Evolutionary conservation across 2,113 vertebrate species (phyloP), one percentile per base, ranked within the genome.

Genomic region (Tetraodon nigroviridis): DNA sequence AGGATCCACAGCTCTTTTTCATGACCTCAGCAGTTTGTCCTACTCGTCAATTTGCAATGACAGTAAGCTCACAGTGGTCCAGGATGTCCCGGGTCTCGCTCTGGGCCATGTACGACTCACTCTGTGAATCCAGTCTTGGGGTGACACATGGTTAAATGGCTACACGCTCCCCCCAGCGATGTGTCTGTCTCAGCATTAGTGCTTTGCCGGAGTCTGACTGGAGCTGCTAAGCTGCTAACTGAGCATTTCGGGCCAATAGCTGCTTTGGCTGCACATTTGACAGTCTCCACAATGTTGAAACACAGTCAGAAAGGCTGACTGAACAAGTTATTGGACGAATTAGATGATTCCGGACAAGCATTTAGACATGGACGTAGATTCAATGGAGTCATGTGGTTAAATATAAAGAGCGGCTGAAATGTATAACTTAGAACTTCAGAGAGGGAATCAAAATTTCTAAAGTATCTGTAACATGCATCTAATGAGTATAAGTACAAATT

Each of bases 131-230:
- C 58, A 76, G 76, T 78, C 76, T 80, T 55, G 51, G 63, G 82
- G 73, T 83, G 86, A 86, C 84, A 81, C 74, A 67, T 55, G 68
- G 76, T 55, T 87, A 87, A 86, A 84, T 75, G 78, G 74, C 84
- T 72, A 54, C 76, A 61, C 57, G 63, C 62, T 42, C 55, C 79
- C 78, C 62, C 67, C 62, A 76, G 83, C 81, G 67, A 78, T 62
- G 64, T 69, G 69, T 75, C 67, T 69, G 61, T 73, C 60, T 75
- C 70, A 67, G 74, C 63, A 54, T 68, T 66, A 74, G 61, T n/a
- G 47, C 67, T 60, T 51, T 65, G 58, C 24, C 15, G 40, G 69
- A 54, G 66, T 44, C 49, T 18, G 61, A 60, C 67, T 22, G 4
- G 19, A 64, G 58, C 55, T 64, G 58, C 51, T 69, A 64, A 61